Conservation (phyloP, 2,797 vertebrate genomes). For the Phylloscopus collybita region DNA sequence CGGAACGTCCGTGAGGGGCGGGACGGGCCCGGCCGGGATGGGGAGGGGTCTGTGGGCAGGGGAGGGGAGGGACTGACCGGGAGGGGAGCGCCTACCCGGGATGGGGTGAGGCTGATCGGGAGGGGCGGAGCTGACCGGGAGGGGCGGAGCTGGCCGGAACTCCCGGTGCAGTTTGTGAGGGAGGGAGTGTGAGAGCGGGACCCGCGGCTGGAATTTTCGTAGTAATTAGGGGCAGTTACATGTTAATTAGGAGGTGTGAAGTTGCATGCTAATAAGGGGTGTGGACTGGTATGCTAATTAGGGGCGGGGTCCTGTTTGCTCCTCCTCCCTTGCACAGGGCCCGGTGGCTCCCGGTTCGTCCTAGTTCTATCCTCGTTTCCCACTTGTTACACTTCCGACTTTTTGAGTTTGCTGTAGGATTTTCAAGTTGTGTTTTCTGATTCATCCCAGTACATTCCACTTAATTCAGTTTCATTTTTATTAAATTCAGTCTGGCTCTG, state of each 20-base stretch:
- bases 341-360: neutral
- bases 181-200: neutral
- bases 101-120: neutral
- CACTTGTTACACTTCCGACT: fast-evolving
- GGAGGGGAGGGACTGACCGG: neutral
- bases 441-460: fast-evolving
- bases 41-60: no score
- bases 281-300: fast-evolving
- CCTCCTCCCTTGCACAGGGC: fast-evolving
- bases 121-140: neutral
- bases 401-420: fast-evolving
- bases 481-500: fast-evolving
- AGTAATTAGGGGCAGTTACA: fast-evolving
- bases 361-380: fast-evolving
- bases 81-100: neutral
- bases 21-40: neutral
- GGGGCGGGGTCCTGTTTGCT: fast-evolving
- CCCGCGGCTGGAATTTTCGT: fast-evolving
- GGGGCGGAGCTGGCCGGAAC: neutral
- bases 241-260: neutral
- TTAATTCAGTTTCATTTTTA: fast-evolving
- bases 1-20: neutral
- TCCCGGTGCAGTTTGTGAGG: neutral
- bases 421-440: fast-evolving
- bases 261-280: fast-evolving